Percentiles rank a stretch among this genome's conserved stretches.
phyloP scores from a whole-genome alignment of 2,113 vertebrate species.

The Syngnathus floridae region DNA sequence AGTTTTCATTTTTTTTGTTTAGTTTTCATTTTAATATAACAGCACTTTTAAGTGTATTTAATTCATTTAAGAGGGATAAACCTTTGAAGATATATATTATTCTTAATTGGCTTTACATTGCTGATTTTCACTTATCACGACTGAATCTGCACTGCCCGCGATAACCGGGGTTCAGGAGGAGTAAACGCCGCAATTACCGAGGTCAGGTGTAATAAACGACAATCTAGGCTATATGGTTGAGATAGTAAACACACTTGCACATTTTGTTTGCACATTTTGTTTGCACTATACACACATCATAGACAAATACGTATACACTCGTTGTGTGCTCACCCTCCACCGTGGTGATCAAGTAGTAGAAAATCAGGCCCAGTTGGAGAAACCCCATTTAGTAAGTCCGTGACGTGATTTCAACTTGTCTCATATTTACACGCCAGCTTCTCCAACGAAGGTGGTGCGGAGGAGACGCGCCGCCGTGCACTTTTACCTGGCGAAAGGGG shows the following conservation, averaged over 20 bases:
- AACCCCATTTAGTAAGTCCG: slow-evolving; percentile 88
- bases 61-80: no score
- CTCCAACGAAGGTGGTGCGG: slow-evolving; percentile 1
- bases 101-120: no score
- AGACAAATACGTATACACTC: background rate
- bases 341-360: slow-evolving; percentile 79
- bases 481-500: slow-evolving; percentile 41
- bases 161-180: background rate
- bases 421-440: slow-evolving; percentile 36
- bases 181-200: background rate
- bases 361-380: slow-evolving; percentile 83
- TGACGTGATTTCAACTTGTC: slow-evolving; percentile 68
- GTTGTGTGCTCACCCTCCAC: slow-evolving; percentile 81
- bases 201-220: background rate
- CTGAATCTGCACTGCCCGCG: background rate
- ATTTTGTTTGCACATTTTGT: slow-evolving; percentile 22
- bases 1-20: no score
- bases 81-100: no score
- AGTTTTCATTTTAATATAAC: no score
- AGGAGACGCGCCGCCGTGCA: slow-evolving; percentile 3
- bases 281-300: slow-evolving; percentile 12
- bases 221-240: background rate
- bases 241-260: background rate
- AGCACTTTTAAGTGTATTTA: no score
- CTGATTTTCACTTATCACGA: no score